These are phyloP conservation scores for Pterois miles DNA, from an alignment of 2,797 vertebrate genomes.

Conservation along the genomic window DNA sequence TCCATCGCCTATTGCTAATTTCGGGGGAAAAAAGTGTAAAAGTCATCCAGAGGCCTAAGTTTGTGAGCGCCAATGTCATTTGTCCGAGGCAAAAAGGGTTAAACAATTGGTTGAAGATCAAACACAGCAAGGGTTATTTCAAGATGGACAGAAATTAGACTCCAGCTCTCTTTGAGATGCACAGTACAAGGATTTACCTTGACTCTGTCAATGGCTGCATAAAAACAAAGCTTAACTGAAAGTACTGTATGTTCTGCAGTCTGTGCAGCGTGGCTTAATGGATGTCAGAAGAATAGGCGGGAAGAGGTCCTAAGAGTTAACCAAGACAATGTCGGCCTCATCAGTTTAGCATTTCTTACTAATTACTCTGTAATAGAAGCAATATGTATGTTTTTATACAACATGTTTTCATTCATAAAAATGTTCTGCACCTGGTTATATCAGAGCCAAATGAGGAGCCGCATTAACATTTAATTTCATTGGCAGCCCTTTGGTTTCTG, in stretches of 20 bases:
- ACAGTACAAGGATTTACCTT: neutral
- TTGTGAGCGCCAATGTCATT: neutral
- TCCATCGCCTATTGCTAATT: neutral
- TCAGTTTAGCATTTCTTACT: neutral
- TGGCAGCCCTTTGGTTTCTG: neutral
- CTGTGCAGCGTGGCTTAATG: neutral
- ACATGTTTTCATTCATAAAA: neutral
- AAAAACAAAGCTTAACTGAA: neutral
- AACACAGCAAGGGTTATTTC: neutral
- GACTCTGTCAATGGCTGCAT: neutral
- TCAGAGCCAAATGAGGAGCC: neutral
- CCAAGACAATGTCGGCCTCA: neutral
- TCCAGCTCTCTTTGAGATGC: neutral
- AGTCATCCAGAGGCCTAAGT: conserved; percentile 3
- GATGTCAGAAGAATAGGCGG: neutral
- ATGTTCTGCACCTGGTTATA: neutral
- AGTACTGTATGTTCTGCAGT: neutral
- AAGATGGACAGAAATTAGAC: neutral
- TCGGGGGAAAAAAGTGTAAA: neutral
- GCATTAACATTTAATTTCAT: neutral
- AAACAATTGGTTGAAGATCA: neutral
- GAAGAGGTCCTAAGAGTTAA: neutral
- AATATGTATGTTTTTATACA: neutral
- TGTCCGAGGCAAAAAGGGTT: neutral
- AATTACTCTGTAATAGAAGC: neutral